phyloP scores from a whole-genome alignment of 2,113 vertebrate genomes.

The Caracal caracal region DNA sequence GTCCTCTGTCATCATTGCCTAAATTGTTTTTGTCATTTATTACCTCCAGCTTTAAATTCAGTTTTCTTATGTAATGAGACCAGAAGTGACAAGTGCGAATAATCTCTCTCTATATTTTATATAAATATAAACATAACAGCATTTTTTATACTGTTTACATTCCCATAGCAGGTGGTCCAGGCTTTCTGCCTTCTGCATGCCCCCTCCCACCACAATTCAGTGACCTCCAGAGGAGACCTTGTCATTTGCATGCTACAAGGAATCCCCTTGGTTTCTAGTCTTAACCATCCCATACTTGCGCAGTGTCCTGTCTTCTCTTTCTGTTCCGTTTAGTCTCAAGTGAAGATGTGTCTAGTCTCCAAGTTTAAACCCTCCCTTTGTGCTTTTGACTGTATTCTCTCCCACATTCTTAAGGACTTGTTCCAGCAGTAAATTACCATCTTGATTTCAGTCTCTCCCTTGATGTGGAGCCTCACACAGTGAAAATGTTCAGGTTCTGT shows the following conservation, averaged over 20 bases:
- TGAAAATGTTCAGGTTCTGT: neutral
- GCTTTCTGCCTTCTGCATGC: rapidly evolving
- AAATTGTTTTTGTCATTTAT: neutral
- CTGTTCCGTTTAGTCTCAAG: neutral
- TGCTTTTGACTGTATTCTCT: neutral
- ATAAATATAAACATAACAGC: too few relatives aligned
- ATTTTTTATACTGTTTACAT: neutral
- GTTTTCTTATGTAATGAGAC: neutral
- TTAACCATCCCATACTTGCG: too few relatives aligned
- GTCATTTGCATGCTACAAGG: neutral
- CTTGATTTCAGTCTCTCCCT: neutral
- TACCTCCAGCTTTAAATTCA: neutral
- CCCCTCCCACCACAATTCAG: neutral
- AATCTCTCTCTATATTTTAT: too few relatives aligned
- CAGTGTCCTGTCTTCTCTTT: neutral
- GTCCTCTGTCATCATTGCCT: neutral
- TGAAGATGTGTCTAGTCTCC: neutral
- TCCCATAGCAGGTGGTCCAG: too few relatives aligned
- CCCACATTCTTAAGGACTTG: neutral
- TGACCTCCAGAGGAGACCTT: neutral
- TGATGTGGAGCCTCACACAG: neutral
- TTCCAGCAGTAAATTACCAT: neutral
- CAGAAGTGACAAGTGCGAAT: too few relatives aligned
- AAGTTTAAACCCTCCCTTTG: neutral
- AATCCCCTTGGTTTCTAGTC: neutral